A percentile compares a stretch with the other conserved stretches of the same genome.
These are phyloP conservation scores for Plagiodera versicolora DNA, from an alignment of 2,888 invertebrate species.

Conservation along the genomic window DNA sequence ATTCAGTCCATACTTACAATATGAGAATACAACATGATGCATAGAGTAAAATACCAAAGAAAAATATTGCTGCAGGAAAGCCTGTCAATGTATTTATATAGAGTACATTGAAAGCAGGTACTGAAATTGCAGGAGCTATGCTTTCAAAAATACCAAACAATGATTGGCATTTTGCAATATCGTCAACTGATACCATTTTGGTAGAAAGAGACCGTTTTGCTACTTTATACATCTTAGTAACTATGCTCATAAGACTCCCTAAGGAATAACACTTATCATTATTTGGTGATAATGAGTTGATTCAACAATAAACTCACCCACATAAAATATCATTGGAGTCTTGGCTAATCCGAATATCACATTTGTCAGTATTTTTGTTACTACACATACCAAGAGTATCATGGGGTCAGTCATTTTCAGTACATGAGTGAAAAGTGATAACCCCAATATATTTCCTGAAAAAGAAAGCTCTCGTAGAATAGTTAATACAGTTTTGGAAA, in stretches of 20 bases:
- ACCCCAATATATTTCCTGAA: constrained; percentile 43
- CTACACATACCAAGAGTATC: constrained; percentile 50
- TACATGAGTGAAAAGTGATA: constrained; percentile 47
- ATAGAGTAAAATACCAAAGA: constrained; percentile 54
- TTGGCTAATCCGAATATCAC: constrained; percentile 49
- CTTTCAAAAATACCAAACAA: constrained; percentile 64
- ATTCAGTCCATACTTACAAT: constrained; percentile 35
- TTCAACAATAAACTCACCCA: constrained; percentile 42
- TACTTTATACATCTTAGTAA: constrained; percentile 44
- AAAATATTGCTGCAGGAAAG: constrained; percentile 61
- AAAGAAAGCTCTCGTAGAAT: constrained; percentile 5
- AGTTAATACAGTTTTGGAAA: constrained; percentile 24
- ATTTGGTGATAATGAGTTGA: neutral
- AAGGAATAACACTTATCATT: constrained; percentile 15
- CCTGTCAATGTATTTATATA: constrained; percentile 58
- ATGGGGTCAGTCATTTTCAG: constrained; percentile 50
- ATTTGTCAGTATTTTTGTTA: constrained; percentile 53
- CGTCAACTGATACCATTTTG: constrained; percentile 48
- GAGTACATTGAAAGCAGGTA: constrained; percentile 61
- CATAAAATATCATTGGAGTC: constrained; percentile 47
- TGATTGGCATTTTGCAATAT: constrained; percentile 55
- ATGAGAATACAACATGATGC: constrained; percentile 33
- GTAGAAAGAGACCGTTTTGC: constrained; percentile 49
- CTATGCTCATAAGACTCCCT: constrained; percentile 44
- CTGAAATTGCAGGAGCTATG: constrained; percentile 59